Evolutionary conservation across 2,888 invertebrate genomes (phyloP).

Genomic region (Dione vanillae): DNA sequence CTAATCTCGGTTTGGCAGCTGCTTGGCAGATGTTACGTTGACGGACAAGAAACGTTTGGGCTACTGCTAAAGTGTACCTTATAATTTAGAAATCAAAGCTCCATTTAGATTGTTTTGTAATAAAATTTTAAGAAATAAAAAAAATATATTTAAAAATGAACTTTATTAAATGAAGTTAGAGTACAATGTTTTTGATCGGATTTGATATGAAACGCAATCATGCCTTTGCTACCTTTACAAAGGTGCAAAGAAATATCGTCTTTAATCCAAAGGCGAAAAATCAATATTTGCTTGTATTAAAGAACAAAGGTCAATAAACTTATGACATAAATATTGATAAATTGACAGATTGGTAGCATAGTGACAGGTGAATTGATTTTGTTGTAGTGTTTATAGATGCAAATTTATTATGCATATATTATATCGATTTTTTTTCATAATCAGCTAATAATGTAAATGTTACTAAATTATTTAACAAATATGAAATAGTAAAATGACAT

Average conservation of each 20-base stretch:
- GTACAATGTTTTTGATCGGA: conserved; percentile 13
- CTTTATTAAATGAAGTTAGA: conserved; percentile 17
- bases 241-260: conserved; percentile 39
- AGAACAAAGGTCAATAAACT: conserved; percentile 50
- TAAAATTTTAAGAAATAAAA: conserved; percentile 11
- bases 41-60: conserved; percentile 46
- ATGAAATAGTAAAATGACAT: background rate
- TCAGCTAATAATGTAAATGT: background rate
- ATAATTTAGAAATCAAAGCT: background rate
- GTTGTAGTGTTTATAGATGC: conserved; percentile 26
- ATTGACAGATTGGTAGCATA: conserved; percentile 50
- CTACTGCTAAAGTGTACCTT: conserved; percentile 39
- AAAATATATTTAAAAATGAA: conserved; percentile 23
- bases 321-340: conserved; percentile 44
- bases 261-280: conserved; percentile 40
- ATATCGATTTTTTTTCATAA: background rate
- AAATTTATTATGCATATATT: background rate
- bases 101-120: background rate
- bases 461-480: background rate
- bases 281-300: conserved; percentile 41
- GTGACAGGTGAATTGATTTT: conserved; percentile 56
- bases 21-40: conserved; percentile 73
- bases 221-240: conserved; percentile 32
- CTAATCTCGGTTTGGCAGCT: conserved; percentile 74
- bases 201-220: conserved; percentile 3